These are phyloP conservation scores for Tympanoctomys barrerae DNA, from an alignment of 2,797 vertebrate genomes.

Conservation along the genomic window DNA sequence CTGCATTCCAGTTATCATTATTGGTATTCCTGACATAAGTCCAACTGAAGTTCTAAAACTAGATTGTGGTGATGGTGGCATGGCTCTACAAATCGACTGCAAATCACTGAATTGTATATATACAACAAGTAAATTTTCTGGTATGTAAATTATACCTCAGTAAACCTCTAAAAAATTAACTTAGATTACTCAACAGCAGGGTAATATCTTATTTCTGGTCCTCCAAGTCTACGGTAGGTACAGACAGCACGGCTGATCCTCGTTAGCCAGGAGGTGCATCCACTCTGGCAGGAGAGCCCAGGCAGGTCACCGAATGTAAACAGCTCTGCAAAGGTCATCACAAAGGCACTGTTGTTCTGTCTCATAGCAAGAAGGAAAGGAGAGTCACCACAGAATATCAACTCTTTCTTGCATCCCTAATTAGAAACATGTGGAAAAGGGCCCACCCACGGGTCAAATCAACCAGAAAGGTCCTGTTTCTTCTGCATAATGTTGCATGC, in stretches of 20 bases:
- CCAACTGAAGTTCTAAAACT: slow-evolving; percentile 64
- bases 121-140: slow-evolving; percentile 39
- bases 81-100: slow-evolving; percentile 50
- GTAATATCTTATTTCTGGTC: slow-evolving; percentile 62
- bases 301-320: slow-evolving; percentile 77
- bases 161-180: slow-evolving; percentile 52
- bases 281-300: slow-evolving; percentile 51
- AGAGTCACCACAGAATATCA: slow-evolving; percentile 72
- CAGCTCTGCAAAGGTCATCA: slow-evolving; percentile 67
- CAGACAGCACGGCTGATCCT: slow-evolving; percentile 65
- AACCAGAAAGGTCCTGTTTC: slow-evolving; percentile 70
- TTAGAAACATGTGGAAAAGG: slow-evolving; percentile 80
- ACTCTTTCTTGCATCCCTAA: slow-evolving; percentile 75
- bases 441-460: slow-evolving; percentile 78
- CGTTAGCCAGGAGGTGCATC: slow-evolving; percentile 65
- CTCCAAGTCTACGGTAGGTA: neutral
- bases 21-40: slow-evolving; percentile 69
- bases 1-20: slow-evolving; percentile 55
- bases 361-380: slow-evolving; percentile 69
- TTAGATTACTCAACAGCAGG: slow-evolving; percentile 28
- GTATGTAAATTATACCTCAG: slow-evolving; percentile 54
- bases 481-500: slow-evolving; percentile 72
- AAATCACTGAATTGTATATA: slow-evolving; percentile 16
- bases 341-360: slow-evolving; percentile 77
- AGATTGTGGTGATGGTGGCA: neutral